A percentile compares a stretch with the other conserved stretches of the same genome.
These are phyloP conservation scores for Drosophila mettleri DNA, from an alignment of 2,888 invertebrate species.

Conservation along the genomic window DNA sequence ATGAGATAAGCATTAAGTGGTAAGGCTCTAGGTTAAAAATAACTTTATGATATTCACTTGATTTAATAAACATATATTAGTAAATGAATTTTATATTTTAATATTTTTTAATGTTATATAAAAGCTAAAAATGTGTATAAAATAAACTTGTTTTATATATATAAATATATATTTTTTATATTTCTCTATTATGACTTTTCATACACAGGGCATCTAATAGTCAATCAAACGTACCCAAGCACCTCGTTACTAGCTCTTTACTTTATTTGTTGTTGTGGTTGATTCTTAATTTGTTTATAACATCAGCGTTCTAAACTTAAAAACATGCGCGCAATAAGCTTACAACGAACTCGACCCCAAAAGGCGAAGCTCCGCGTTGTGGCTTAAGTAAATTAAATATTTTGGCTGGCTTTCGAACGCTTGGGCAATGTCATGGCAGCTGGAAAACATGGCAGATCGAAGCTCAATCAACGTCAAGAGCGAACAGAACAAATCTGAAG, in stretches of 20 bases:
- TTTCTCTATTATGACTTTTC: background rate
- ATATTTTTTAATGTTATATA: no score
- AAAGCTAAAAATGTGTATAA: no score
- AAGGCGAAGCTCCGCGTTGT: slow-evolving; percentile 18
- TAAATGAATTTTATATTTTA: no score
- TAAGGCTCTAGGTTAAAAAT: no score
- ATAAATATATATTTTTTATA: background rate
- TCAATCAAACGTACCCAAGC: background rate
- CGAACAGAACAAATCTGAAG: slow-evolving; percentile 45
- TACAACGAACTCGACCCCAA: slow-evolving; percentile 54
- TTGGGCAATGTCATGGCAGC: slow-evolving; percentile 15
- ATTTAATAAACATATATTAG: no score
- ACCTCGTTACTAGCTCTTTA: slow-evolving; percentile 15
- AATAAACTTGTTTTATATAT: background rate
- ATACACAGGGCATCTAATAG: slow-evolving; percentile 6
- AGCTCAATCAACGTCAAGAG: slow-evolving; percentile 69
- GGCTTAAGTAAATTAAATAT: slow-evolving; percentile 58
- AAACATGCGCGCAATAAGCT: slow-evolving; percentile 65
- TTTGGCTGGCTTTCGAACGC: slow-evolving; percentile 19
- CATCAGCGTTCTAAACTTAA: slow-evolving; percentile 81
- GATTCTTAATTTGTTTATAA: slow-evolving; percentile 67
- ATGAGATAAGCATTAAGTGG: no score
- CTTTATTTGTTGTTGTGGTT: slow-evolving; percentile 29
- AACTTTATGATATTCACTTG: no score
- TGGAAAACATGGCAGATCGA: slow-evolving; percentile 37